Evolutionary conservation across 2,113 vertebrate genomes (phyloP), one percentile per base, ranked within the genome.

Genomic region (Dipodomys ordii): DNA sequence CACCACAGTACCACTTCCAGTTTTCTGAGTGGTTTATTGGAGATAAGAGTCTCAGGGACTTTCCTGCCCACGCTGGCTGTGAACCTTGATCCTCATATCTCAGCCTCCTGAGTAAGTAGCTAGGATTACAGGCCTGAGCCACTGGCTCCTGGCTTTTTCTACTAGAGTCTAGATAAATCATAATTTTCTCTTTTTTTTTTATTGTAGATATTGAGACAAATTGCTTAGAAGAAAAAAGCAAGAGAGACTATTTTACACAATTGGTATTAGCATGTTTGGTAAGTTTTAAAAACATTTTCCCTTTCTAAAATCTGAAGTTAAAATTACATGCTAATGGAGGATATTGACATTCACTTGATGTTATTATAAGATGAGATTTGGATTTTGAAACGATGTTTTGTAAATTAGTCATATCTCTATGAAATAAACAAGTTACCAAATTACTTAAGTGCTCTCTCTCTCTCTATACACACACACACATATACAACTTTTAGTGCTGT

Each of bases 231-330:
- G 99, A 99, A 98, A 99, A 99, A 98, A 98, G 97, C 97, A 99
- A 99, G 96, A 99, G 99, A 96, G 99, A 99, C 97, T 98, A 99
- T 98, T 99, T 99, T 98, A 99, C 99, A 79, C 99, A 99, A 57
- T 96, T 99, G 97, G 99, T 99, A 74, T 98, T 99, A 98, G 98
- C 99, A 2, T 99, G 99, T 98, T 98, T 99, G 99, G 99, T 99
- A 98, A 99, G 99, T 98, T 22, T 67, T 78, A 49, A 3, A 85
- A 93, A 71, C 85, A 88, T 44, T 64, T 93, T 86, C 22, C 0
- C 72, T 30, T 95, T 74, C 15, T 81, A 83, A 96, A 28, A n/a
- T 25, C 78, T 94, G 27, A 91, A 76, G 2, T 86, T 92, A 18
- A 90, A 87, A 60, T 84, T 87, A 90, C 25, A 64, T 90, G 46